Evolutionary conservation across 92 coral and sea anemone genomes (phyloP).

Genomic region (Heteractis magnifica): DNA sequence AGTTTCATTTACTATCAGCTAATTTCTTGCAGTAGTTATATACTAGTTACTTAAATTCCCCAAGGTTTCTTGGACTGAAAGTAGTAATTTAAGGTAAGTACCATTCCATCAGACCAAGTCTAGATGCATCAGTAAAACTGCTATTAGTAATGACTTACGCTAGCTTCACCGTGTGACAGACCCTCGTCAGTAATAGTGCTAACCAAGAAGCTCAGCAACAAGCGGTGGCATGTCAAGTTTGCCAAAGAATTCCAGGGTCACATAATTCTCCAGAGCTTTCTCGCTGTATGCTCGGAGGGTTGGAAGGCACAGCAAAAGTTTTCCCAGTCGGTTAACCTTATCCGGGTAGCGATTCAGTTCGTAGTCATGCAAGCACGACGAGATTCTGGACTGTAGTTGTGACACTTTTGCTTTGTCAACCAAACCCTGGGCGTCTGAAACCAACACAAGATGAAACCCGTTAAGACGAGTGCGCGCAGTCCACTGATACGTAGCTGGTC

Average conservation of each 20-base stretch:
- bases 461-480: no score
- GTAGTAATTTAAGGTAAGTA: not conserved
- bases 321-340: constrained; percentile 83
- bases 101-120: not conserved
- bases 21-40: constrained; percentile 6
- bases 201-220: constrained; percentile 86
- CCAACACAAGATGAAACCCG: not conserved
- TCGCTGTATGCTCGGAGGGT: constrained; percentile 89
- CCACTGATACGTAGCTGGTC: no score
- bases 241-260: constrained; percentile 92
- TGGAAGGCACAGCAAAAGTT: constrained; percentile 87
- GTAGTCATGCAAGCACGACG: constrained; percentile 81
- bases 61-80: not conserved
- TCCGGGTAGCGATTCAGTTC: constrained; percentile 56
- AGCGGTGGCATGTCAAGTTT: constrained; percentile 97
- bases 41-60: not conserved
- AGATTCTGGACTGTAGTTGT: constrained; percentile 73
- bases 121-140: not conserved
- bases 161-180: not conserved
- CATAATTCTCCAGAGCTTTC: constrained; percentile 90
- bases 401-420: constrained; percentile 71
- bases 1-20: not conserved
- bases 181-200: not conserved
- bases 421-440: constrained; percentile 83
- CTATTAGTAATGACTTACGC: not conserved